These are phyloP conservation scores for Drosophila testacea DNA, from an alignment of 2,888 invertebrate species.

Conservation along the genomic window DNA sequence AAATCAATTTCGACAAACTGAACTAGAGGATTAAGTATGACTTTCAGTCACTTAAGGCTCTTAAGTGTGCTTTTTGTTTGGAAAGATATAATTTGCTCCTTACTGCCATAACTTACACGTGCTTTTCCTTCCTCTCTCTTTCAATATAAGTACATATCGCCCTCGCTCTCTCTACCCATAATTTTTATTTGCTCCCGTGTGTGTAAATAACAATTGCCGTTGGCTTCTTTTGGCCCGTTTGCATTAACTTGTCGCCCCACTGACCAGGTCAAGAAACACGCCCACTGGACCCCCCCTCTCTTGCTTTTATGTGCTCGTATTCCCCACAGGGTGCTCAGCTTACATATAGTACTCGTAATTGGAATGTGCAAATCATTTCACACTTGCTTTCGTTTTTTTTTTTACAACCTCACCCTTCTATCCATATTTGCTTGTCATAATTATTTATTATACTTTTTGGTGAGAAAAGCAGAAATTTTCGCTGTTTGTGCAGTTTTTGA, in stretches of 20 bases:
- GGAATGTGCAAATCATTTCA: slow-evolving; percentile 65
- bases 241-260: slow-evolving; percentile 16
- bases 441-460: slow-evolving; percentile 32
- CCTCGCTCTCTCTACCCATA: not conserved
- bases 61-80: not conserved
- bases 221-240: slow-evolving; percentile 18
- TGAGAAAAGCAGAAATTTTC: slow-evolving; percentile 29
- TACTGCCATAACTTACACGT: not conserved
- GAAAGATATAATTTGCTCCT: not conserved
- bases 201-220: slow-evolving; percentile 13
- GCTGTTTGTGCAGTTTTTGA: slow-evolving; percentile 50
- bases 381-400: slow-evolving; percentile 27
- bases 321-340: not conserved
- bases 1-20: too few relatives aligned
- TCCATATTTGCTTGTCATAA: slow-evolving; percentile 33
- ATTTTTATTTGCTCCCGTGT: not conserved
- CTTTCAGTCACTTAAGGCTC: too few relatives aligned
- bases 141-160: too few relatives aligned
- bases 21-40: too few relatives aligned
- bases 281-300: not conserved
- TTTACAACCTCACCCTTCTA: not conserved
- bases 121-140: too few relatives aligned
- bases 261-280: slow-evolving; percentile 16
- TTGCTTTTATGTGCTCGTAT: not conserved
- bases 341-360: slow-evolving; percentile 46